A percentile compares a stretch with the other conserved stretches of the same genome.
Conservation (phyloP, 2,113 vertebrate species). For the Ictidomys tridecemlineatus region DNA sequence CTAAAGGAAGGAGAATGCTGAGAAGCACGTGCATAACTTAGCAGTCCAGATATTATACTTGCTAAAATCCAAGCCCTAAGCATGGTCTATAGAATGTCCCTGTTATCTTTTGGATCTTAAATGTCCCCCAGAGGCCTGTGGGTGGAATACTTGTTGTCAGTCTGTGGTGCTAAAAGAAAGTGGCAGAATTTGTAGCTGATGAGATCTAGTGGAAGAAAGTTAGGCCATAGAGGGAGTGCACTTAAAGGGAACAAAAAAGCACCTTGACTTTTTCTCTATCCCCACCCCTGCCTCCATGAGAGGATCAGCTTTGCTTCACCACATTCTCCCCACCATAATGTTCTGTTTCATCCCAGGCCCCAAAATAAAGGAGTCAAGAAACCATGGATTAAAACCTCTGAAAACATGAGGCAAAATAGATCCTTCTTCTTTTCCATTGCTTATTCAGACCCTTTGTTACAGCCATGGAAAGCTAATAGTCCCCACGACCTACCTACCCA, state of each 20-base stretch:
- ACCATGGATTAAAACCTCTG: not conserved
- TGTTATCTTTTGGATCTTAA: too few relatives aligned
- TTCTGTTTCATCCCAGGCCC: not conserved
- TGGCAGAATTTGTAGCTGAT: not conserved
- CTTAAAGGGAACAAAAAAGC: not conserved
- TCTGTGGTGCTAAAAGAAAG: not conserved
- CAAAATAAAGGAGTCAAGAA: not conserved
- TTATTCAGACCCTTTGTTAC: not conserved
- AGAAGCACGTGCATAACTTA: accelerated
- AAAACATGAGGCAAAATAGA: not conserved
- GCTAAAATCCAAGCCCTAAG: accelerated
- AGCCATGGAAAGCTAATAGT: not conserved
- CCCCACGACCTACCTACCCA: too few relatives aligned
- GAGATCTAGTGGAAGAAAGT: not conserved
- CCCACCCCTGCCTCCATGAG: too few relatives aligned
- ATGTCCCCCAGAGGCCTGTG: not conserved
- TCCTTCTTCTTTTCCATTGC: not conserved
- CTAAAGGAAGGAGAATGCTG: not conserved
- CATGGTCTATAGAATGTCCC: accelerated
- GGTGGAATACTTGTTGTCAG: not conserved
- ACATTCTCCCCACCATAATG: not conserved
- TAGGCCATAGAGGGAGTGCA: too few relatives aligned
- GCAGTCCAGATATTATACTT: too few relatives aligned
- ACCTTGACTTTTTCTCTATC: too few relatives aligned
- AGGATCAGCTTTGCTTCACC: not conserved